Base-by-base conservation (phyloP, 2,888 invertebrate species). In the Arge pagana region DNA sequence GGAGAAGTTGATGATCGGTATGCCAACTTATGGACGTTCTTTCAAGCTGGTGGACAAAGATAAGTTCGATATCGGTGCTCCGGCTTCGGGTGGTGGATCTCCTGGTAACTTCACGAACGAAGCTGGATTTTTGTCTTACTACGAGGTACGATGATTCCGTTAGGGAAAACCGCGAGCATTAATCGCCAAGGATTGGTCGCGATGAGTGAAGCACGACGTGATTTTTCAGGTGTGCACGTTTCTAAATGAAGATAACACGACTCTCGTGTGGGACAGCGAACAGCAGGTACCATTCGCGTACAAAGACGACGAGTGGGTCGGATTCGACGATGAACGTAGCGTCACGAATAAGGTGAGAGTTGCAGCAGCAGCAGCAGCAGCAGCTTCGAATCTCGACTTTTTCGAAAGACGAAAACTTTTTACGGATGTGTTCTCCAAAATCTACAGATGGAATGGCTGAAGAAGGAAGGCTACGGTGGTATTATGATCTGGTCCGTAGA, bases 401-500 rank as follows among this genome's bases (percentile, higher is more conserved):
- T n/a, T n/a, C n/a, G n/a, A n/a, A n/a, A n/a, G n/a, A n/a, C n/a
- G n/a, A n/a, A n/a, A n/a, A n/a, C n/a, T n/a, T n/a, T n/a, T n/a
- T n/a, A n/a, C n/a, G n/a, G n/a, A n/a, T n/a, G n/a, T 52, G 26
- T 40, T 19, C 23, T 57, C 36, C 43, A 67, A n/a, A n/a, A n/a
- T n/a, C n/a, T 67, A 2, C 71, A 94, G 93, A 93, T 92, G 86
- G 87, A 89, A 53, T 96, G 95, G 95, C 80, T 95, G 53, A 93
- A 92, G 74, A 92, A 93, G 70, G 91, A 93, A 83, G 94, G 93
- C 19, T 93, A 93, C 60, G 96, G 94, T 31, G 96, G 96, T 15
- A 93, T 96, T 51, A 96, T 96, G 93, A 89, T 96, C 42, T 96
- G 96, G 96, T 95, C 95, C 0, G 84, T 96, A 19, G 96, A 96